Conservation (phyloP, 2,888 invertebrate genomes). For the Gasteruption jaculator region DNA sequence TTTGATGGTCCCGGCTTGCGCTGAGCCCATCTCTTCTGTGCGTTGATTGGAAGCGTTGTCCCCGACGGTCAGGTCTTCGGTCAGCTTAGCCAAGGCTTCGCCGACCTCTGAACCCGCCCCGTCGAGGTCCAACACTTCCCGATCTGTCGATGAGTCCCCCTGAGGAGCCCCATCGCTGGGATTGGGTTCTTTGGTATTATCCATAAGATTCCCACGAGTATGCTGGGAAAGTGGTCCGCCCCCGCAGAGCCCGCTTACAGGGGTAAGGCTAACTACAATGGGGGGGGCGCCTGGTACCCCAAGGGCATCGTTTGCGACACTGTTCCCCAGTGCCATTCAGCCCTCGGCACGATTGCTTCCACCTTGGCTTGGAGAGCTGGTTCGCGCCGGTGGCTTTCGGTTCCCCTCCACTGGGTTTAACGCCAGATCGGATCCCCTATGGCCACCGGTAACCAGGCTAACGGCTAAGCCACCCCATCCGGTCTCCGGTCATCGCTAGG, state of each 20-base stretch:
- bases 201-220: constrained; percentile 11
- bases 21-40: neutral
- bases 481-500: neutral
- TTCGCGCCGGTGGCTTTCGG: constrained; percentile 11
- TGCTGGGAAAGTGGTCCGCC: constrained; percentile 10
- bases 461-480: neutral
- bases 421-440: constrained; percentile 1
- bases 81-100: too few species aligned
- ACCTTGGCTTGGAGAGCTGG: constrained; percentile 20
- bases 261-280: constrained; percentile 14
- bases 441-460: constrained; percentile 3
- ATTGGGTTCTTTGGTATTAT: neutral
- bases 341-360: constrained; percentile 18
- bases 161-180: neutral
- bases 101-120: too few species aligned
- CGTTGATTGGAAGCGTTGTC: too few species aligned
- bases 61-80: too few species aligned
- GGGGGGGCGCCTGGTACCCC: constrained; percentile 16
- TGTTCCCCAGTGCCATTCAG: constrained; percentile 17
- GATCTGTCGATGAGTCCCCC: neutral
- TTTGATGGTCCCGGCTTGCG: constrained; percentile 5
- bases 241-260: constrained; percentile 16
- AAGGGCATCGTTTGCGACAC: constrained; percentile 17
- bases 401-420: constrained; percentile 2
- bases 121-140: too few species aligned